Base-by-base conservation (phyloP, 1,140 invertebrate genomes). In the Drosophila nannoptera region DNA sequence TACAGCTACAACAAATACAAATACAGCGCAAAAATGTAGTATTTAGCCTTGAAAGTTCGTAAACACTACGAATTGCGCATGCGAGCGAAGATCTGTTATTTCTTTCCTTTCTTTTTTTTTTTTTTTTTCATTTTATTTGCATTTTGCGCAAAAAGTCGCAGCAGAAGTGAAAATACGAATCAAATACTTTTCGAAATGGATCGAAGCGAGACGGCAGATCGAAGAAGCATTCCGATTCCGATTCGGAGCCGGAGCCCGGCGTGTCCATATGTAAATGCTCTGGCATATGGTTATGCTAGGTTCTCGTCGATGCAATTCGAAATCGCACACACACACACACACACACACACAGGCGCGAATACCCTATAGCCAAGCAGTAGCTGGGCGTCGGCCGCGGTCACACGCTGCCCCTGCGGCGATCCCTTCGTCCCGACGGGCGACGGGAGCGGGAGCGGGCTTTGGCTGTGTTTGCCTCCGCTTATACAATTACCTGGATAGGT, bases 21-120 rank as follows among this genome's bases (percentile, higher is more conserved):
- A 60, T 62, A 69, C 33, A 68, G 31, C 53, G 69, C 64, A 77
- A 77, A 73, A 84, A 77, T 76, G 56, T 84, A 84, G 80, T 84
- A 84, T 84, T 86, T 84, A 86, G 80, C 80, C 80, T 84, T 84
- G 80, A 84, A 84, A 74, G 80, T 83, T 83, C 80, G 80, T 84
- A 83, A 84, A 69, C 80, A 83, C 80, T 83, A 83, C 80, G 78
- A 62, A 64, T 40, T 61, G 65, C 58, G 54, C 54, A 59, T 48
- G 69, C 49, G 64, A 56, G 62, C 42, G 45, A 77, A 75, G 78
- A 82, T 84, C 75, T 72, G 70, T 75, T 77, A 67, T 67, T 32
- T 60, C 33, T 38, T 53, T 60, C 35, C 9, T 36, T 59, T 49
- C 31, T 31, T 7, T 54, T 4, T 61, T 38, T 55, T 32, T 55